Evolutionary conservation across 2,113 vertebrate species (phyloP).

Genomic region (Istiophorus platypterus): DNA sequence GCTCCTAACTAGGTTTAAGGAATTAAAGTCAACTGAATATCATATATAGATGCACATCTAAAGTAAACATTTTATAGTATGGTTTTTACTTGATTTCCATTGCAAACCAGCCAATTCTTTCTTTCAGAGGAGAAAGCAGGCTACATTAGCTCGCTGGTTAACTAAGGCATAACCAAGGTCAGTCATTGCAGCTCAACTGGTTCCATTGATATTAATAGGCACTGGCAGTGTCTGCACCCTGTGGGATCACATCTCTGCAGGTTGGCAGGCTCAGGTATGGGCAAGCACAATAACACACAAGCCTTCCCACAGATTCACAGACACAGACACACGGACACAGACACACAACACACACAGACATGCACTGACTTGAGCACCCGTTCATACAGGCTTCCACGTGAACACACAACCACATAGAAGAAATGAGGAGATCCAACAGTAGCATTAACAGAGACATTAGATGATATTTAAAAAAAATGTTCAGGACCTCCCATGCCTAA

Average conservation of each 20-base stretch:
- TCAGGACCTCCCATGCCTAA: no score
- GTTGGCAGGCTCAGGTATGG: slow-evolving; percentile 62
- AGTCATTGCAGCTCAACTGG: slow-evolving; percentile 60
- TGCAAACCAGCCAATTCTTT: neutral
- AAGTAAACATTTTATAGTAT: neutral
- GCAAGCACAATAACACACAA: slow-evolving; percentile 46
- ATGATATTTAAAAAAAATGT: no score
- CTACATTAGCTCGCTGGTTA: slow-evolving; percentile 35
- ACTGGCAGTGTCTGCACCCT: slow-evolving; percentile 66
- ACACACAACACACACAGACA: neutral
- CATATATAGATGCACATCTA: neutral
- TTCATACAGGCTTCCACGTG: neutral
- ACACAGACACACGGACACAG: neutral
- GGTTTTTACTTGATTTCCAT: neutral
- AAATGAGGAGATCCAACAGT: neutral
- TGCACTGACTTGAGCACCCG: neutral
- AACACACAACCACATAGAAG: neutral
- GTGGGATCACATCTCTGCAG: slow-evolving; percentile 70
- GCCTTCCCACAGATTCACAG: neutral
- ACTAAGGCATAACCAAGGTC: slow-evolving; percentile 63
- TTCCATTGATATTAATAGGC: slow-evolving; percentile 65
- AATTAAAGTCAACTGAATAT: neutral
- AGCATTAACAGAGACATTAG: neutral
- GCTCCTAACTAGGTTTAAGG: neutral
- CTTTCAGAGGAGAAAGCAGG: neutral